Conservation (phyloP, 2,113 vertebrate species). For the Corynorhinus townsendii region DNA sequence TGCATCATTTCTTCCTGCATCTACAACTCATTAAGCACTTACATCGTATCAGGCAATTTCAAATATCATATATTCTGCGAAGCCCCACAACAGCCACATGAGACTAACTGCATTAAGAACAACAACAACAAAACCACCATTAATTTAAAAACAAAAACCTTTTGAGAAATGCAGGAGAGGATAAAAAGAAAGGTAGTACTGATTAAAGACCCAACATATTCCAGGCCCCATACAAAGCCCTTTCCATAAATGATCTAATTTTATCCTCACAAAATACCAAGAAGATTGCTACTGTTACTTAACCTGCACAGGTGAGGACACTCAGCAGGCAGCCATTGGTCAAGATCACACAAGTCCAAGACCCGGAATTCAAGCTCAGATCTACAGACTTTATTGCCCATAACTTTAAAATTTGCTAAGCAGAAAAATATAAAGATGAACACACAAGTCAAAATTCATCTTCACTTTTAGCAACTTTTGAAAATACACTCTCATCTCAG, state of each 20-base stretch:
- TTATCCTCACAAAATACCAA: neutral
- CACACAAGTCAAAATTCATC: neutral
- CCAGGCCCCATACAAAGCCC: accelerated
- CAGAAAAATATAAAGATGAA: neutral
- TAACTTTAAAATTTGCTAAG: neutral
- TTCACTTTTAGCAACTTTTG: neutral
- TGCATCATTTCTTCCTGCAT: neutral
- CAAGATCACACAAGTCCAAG: neutral
- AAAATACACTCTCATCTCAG: neutral
- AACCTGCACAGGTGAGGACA: neutral
- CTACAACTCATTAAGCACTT: neutral
- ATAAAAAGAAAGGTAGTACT: neutral
- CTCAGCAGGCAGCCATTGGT: neutral
- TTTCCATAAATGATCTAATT: neutral
- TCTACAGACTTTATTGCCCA: neutral
- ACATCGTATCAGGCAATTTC: neutral
- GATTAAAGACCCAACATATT: neutral
- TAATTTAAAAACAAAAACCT: neutral
- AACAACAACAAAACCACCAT: neutral
- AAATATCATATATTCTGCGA: neutral
- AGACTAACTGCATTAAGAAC: neutral
- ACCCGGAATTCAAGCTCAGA: neutral
- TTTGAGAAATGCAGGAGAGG: neutral
- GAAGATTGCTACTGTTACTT: neutral
- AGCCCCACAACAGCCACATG: neutral